Evolutionary conservation across 2,888 invertebrate genomes (phyloP).

Genomic region (Cephonodes hylas): DNA sequence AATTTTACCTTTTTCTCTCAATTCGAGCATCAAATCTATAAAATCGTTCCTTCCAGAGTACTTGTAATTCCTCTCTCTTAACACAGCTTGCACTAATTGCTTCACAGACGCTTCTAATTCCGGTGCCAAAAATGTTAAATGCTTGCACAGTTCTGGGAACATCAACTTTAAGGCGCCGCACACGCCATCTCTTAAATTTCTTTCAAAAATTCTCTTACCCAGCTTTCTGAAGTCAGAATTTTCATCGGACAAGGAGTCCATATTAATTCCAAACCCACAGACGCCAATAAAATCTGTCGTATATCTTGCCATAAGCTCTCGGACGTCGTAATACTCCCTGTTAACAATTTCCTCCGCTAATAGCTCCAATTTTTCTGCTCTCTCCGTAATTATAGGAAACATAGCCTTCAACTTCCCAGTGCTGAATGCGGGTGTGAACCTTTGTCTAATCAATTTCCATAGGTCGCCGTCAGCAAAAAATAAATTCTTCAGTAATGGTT

Average conservation of each 20-base stretch:
- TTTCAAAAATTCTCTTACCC: conserved; percentile 62
- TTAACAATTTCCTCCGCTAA: conserved; percentile 50
- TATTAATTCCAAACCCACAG: conserved; percentile 68
- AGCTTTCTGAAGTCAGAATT: conserved; percentile 64
- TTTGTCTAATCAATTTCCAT: conserved; percentile 64
- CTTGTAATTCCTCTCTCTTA: conserved; percentile 55
- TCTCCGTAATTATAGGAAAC: conserved; percentile 66
- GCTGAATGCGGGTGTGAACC: conserved; percentile 67
- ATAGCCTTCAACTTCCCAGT: conserved; percentile 67
- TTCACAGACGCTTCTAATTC: conserved; percentile 54
- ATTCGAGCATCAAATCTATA: conserved; percentile 63
- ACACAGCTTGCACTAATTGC: conserved; percentile 49
- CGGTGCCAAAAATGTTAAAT: conserved; percentile 50
- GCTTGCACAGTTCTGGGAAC: conserved; percentile 61
- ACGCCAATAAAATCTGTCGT: conserved; percentile 71
- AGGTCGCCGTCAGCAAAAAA: conserved; percentile 69
- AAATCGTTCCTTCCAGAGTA: conserved; percentile 68
- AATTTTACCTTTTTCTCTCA: conserved; percentile 61
- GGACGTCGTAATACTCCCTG: conserved; percentile 54
- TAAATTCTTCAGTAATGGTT: conserved; percentile 63
- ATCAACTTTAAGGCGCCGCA: conserved; percentile 50
- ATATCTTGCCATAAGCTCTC: conserved; percentile 70
- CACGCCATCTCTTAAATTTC: conserved; percentile 50
- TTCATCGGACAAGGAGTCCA: conserved; percentile 59
- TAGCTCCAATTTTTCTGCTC: conserved; percentile 60